Conservation (phyloP, 1,140 invertebrate species). For the Cotesia vestalis region DNA sequence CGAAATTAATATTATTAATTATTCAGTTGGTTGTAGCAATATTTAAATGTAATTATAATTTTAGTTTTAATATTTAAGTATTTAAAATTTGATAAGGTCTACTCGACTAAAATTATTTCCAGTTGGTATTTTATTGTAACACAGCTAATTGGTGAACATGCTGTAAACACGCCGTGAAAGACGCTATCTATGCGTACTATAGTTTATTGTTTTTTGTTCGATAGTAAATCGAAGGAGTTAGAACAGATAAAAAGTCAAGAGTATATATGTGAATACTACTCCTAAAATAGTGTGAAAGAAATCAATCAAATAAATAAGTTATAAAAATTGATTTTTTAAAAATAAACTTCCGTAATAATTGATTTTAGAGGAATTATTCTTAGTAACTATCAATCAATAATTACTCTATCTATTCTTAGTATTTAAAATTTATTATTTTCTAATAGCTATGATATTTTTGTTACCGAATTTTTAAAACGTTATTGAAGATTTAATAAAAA, state of each 20-base stretch:
- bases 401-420: not conserved
- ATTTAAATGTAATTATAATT: too few relatives aligned
- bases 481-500: not conserved
- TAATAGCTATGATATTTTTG: not conserved
- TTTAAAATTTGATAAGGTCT: not conserved
- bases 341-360: too few relatives aligned
- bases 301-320: not conserved
- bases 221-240: not conserved
- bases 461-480: not conserved
- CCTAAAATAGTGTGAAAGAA: too few relatives aligned
- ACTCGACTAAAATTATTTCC: constrained; percentile 2
- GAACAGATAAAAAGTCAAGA: not conserved
- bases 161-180: constrained; percentile 49
- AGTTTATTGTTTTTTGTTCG: constrained; percentile 14
- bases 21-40: too few relatives aligned
- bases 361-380: too few relatives aligned
- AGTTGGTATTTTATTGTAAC: constrained; percentile 26
- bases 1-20: too few relatives aligned
- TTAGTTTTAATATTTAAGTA: not conserved
- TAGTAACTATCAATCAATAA: too few relatives aligned
- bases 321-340: not conserved
- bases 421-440: not conserved
- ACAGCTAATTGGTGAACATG: constrained; percentile 49
- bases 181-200: constrained; percentile 45
- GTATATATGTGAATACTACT: not conserved